Evolutionary conservation across 2,797 vertebrate genomes (phyloP), one percentile per base, ranked within the genome.

Genomic region (Microchirus variegatus): DNA sequence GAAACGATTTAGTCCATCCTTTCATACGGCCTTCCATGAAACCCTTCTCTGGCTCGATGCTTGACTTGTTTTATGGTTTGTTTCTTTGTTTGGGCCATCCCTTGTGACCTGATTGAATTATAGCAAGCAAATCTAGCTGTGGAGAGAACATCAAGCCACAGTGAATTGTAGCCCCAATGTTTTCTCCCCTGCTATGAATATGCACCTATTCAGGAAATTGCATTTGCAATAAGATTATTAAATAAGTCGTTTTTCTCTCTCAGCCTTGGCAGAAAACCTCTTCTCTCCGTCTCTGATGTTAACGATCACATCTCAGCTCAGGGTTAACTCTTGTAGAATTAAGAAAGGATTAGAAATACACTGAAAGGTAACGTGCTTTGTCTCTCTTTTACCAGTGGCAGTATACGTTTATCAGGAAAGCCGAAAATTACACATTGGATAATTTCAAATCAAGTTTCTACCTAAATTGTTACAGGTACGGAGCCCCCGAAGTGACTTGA

Each of bases 61-160:
- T 62, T 67, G 19, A 62, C 6, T 31, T 31, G 5, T 31, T 50
- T 60, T 58, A 47, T 67, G 52, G 66, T 65, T 52, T 68, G 36
- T 70, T 65, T 36, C 41, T 48, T 59, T 63, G n/a, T 52, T 37
- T 52, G 43, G 50, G 38, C 62, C 38, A 52, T 56, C 62, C 63
- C 73, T 31, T 35, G 64, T 44, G 50, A 37, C 50, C 52, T 81
- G 60, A 84, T 80, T 75, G 67, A 66, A 77, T 80, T 68, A 65
- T 9, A 67, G 38, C 31, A 47, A 68, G 45, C 19, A 69, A 61
- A 63, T 56, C 61, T 67, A 76, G 59, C 53, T 63, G 58, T 51
- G 49, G 5, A 63, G 46, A 65, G 69, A 57, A 64, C 55, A 74
- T 58, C 42, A 59, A 64, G 63, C 60, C 44, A 36, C 17, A 61